Base-by-base conservation (phyloP, 2,113 vertebrate genomes). In the Todiramphus saurophagus region DNA sequence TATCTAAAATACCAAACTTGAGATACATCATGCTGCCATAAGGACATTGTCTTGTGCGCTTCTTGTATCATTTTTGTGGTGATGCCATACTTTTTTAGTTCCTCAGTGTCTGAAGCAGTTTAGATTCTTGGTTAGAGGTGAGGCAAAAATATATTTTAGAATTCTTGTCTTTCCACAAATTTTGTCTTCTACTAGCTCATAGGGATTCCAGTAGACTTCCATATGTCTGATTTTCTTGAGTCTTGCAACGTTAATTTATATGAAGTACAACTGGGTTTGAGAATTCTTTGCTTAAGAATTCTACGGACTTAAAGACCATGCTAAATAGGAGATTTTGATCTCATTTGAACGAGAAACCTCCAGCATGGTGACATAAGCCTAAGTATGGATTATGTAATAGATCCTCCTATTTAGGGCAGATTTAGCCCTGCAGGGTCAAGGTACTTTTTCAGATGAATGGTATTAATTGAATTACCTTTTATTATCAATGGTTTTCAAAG, bases 371-470 rank as follows among this genome's bases (percentile, higher is more conserved):
- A 83, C 64, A 87, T 93, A 90, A 90, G 75, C 30, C 75, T 76
- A 63, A 93, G 69, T 81, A 69, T 81, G 94, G 91, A 95, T 96
- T 96, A 92, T 94, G 83, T 88, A 93, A 92, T 59, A 81, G 76
- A 86, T 83, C 76, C 60, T 88, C 46, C 83, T 94, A 51, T 92
- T 89, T 87, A 86, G 93, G 80, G 60, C 89, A 94, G 68, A 25
- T 83, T 90, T 76, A 93, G 76, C 59, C 59, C 55, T 86, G 46
- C 63, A 78, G 72, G 76, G 73, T 96, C 76, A 94, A 86, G 46
- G 21, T 67, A 21, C 56, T 86, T 88, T 84, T 85, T 12, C 77
- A 94, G 83, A 92, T 68, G 31, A 88, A 83, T 83, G 41, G 70
- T 50, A 64, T 83, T 62, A 93, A 85, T 62, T 82, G 48, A 68